phyloP scores from a whole-genome alignment of 2,888 invertebrate species.

The Julus scandinavius region DNA sequence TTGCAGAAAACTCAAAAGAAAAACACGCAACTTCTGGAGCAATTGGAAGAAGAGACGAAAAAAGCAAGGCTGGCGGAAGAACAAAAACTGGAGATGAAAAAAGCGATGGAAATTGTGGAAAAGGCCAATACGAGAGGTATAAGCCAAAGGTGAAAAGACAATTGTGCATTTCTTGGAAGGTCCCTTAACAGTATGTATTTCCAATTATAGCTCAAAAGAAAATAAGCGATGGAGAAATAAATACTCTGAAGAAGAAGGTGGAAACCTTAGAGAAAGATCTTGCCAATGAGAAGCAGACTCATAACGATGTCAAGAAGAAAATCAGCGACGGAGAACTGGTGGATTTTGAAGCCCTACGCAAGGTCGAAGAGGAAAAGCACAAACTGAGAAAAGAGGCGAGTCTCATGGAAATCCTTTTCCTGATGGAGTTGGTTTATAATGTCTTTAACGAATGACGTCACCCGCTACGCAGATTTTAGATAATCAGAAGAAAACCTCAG shows the following conservation, averaged over 20 bases:
- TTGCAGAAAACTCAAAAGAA: constrained; percentile 54
- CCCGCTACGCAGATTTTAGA: constrained; percentile 70
- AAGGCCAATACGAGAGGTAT: background rate
- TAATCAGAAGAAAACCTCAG: constrained; percentile 75
- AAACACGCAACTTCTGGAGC: constrained; percentile 49
- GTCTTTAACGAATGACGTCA: no score
- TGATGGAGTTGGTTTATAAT: no score
- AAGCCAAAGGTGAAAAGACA: background rate
- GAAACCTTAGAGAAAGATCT: constrained; percentile 73
- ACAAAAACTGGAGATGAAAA: constrained; percentile 67
- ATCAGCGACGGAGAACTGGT: constrained; percentile 56
- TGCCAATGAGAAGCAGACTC: constrained; percentile 71
- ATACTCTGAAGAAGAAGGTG: constrained; percentile 72
- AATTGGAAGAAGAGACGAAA: constrained; percentile 55
- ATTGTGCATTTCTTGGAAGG: no score
- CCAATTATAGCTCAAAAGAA: constrained; percentile 40
- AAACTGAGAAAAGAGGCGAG: constrained; percentile 73
- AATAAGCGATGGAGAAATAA: constrained; percentile 51
- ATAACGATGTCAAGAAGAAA: constrained; percentile 71
- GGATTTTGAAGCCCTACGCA: constrained; percentile 56
- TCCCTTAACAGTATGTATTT: background rate
- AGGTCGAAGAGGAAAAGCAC: constrained; percentile 70
- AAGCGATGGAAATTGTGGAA: constrained; percentile 64
- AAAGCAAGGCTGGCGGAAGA: constrained; percentile 69
- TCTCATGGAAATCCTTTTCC: constrained; percentile 47